These are phyloP conservation scores for Drosophila pruinosa DNA, from an alignment of 1,140 invertebrate genomes.

Conservation along the genomic window DNA sequence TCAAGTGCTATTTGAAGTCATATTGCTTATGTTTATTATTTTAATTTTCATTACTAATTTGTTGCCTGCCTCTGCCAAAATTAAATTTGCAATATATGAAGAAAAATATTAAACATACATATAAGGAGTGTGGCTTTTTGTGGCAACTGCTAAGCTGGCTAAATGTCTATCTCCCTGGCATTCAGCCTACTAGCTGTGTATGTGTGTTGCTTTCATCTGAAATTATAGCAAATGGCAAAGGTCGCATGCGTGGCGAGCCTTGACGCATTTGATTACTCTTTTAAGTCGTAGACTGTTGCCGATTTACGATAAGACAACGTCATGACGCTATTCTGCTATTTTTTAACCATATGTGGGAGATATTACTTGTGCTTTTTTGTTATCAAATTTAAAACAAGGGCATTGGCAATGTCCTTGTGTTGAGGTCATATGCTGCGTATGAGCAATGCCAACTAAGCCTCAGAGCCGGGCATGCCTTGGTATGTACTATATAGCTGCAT, in stretches of 20 bases:
- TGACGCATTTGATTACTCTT: constrained; percentile 51
- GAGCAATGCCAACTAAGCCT: background rate
- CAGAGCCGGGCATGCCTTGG: too few relatives aligned
- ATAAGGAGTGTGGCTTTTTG: too few relatives aligned
- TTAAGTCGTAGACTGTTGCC: constrained; percentile 9
- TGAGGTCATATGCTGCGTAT: constrained; percentile 36
- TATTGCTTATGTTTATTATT: background rate
- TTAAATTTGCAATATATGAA: too few relatives aligned
- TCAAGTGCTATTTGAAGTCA: background rate
- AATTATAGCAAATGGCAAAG: constrained; percentile 47
- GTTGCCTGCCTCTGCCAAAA: too few relatives aligned
- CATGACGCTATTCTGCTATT: constrained; percentile 24
- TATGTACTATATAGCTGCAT: too few relatives aligned
- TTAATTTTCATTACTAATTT: too few relatives aligned
- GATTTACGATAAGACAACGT: constrained; percentile 30
- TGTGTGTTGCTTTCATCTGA: constrained; percentile 17
- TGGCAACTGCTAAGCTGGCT: background rate
- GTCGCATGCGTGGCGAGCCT: constrained; percentile 38
- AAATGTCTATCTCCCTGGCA: constrained; percentile 4
- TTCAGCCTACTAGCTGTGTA: background rate
- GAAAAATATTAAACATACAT: too few relatives aligned
- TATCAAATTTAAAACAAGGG: constrained; percentile 27
- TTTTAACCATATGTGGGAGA: constrained; percentile 35
- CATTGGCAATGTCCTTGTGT: constrained; percentile 13
- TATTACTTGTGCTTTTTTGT: constrained; percentile 14